Evolutionary conservation across 2,113 vertebrate genomes (phyloP).

Genomic region (Cichladusa arquata): DNA sequence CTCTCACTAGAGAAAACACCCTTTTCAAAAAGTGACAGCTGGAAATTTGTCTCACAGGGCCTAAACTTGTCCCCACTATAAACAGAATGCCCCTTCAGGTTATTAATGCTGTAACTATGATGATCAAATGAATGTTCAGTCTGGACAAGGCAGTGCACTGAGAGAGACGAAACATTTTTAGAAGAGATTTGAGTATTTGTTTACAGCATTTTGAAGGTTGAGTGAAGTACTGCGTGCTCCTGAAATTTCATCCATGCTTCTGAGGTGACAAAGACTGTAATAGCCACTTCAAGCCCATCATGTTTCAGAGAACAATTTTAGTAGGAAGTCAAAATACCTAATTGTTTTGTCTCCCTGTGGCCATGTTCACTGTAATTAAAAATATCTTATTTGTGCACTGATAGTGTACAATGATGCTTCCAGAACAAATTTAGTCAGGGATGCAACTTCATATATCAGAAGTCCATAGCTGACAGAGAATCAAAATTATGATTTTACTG

Average conservation of each 20-base stretch:
- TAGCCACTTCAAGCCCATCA: not conserved
- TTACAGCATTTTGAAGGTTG: not conserved
- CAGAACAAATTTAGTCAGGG: not conserved
- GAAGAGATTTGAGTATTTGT: not conserved
- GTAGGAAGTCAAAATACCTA: not conserved
- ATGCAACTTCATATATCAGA: not conserved
- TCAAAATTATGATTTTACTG: not conserved
- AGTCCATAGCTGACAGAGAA: not conserved
- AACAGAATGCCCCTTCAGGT: not conserved
- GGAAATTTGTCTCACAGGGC: accelerated
- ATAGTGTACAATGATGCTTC: not conserved
- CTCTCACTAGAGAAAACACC: not conserved
- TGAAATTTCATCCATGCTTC: not conserved
- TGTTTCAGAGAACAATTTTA: not conserved
- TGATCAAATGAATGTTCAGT: not conserved
- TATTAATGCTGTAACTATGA: not conserved
- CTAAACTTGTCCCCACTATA: not conserved
- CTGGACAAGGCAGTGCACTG: not conserved
- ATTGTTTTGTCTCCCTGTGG: not conserved
- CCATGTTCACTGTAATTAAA: not conserved
- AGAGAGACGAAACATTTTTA: not conserved
- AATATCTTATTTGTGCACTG: not conserved
- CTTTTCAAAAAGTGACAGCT: not conserved
- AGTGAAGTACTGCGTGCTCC: not conserved
- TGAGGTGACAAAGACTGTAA: not conserved